A percentile compares a stretch with the other conserved stretches of the same genome.
phyloP scores from a whole-genome alignment of 2,113 vertebrate species.

The Natator depressus region DNA sequence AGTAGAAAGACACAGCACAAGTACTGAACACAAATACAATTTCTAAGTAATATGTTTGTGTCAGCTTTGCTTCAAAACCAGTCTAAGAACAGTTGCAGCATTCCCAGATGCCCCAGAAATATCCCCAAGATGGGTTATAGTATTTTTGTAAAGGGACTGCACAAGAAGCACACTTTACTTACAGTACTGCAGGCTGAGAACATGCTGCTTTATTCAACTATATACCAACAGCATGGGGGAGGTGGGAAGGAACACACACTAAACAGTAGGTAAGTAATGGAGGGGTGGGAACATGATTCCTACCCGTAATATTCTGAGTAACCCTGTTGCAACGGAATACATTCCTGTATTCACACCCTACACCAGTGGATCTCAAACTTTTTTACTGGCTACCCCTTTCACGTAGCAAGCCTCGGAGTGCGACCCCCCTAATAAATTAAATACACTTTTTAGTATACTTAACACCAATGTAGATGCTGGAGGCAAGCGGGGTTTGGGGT shows the following conservation, averaged over 20 bases:
- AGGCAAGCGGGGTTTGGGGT: too few species aligned
- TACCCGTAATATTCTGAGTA: background rate
- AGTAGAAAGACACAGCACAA: background rate
- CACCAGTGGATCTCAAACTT: too few species aligned
- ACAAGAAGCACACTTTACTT: background rate
- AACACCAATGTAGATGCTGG: too few species aligned
- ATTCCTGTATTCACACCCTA: background rate
- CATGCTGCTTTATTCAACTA: background rate
- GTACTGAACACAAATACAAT: background rate
- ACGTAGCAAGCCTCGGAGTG: too few species aligned
- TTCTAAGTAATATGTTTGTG: background rate
- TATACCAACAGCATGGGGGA: background rate
- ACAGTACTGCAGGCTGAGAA: background rate
- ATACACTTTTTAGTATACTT: too few species aligned
- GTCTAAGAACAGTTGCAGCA: background rate
- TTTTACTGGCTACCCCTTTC: too few species aligned
- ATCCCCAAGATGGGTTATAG: background rate
- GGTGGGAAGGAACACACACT: background rate
- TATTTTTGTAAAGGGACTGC: background rate
- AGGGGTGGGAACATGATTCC: background rate
- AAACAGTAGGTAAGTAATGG: background rate
- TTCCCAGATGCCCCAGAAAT: background rate
- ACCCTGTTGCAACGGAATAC: background rate
- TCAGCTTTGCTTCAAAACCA: slow-evolving; percentile 23
- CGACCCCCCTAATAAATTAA: too few species aligned